Evolutionary conservation across 2,113 vertebrate genomes (phyloP), one percentile per base, ranked within the genome.

Genomic region (Calonectris borealis): DNA sequence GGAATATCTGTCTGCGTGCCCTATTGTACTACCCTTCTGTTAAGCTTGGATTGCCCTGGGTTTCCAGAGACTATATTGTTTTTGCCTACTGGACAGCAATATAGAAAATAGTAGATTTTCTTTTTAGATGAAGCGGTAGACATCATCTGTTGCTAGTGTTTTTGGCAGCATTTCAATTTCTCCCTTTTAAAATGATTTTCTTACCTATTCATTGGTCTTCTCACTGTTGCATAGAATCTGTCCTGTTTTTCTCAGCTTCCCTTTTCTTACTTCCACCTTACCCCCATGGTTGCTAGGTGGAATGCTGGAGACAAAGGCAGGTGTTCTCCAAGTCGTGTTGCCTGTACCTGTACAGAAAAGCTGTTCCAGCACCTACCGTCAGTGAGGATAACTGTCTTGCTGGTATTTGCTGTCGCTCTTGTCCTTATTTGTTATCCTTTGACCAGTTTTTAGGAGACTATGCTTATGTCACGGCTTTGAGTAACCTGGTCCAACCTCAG

Each of bases 201-300:
- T 49, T 89, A 27, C 5, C 29, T 51, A 6, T 34, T 65, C 9
- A 4, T 64, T 34, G 16, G 2, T 68, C 18, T 19, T 58, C 11
- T 86, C 1, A 2, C 11, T 58, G 20, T 49, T 36, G 7, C 8
- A 7, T 32, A 32, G 32, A 57, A 66, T 71, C 20, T 49, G 11
- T 66, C 2, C 48, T 83, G 1, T 76, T 55, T 66, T 88, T 42
- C 27, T 91, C n/a, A 42, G 19, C 11, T 65, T 60, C 16, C 71
- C 6, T 60, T 44, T 58, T 79, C 14, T 34, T 34, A 9, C 49
- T 83, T 64, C 34, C 21, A 52, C 46, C 48, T 78, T 42, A 34
- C 6, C 3, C 49, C n/a, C 4, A 0, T 26, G 40, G 68, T 36
- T 61, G 76, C 31, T 24, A 1, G 27, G 2, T n/a, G 51, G 40